These are phyloP conservation scores for Trichogramma evanescens DNA, from an alignment of 2,888 invertebrate genomes.

Conservation along the genomic window DNA sequence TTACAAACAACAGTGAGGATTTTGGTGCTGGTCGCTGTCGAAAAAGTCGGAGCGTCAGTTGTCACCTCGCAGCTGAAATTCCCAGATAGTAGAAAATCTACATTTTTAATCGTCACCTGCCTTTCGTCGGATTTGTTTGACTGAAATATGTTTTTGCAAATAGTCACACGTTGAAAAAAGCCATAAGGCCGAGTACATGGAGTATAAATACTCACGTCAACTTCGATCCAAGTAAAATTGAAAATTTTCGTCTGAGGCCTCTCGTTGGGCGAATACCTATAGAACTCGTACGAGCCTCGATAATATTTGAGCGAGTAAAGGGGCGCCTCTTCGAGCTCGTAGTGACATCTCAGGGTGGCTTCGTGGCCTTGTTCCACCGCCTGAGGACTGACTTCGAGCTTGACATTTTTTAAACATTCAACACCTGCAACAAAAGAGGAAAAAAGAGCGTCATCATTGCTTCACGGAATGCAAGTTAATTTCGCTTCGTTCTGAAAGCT, in stretches of 20 bases:
- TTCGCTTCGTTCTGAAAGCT: too few relatives aligned
- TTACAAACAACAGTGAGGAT: constrained; percentile 71
- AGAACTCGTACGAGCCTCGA: constrained; percentile 75
- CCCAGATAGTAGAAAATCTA: constrained; percentile 65
- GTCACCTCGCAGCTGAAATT: constrained; percentile 77
- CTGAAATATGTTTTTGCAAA: constrained; percentile 49
- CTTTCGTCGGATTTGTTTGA: constrained; percentile 65
- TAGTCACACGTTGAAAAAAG: too few relatives aligned
- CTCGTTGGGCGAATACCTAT: constrained; percentile 72
- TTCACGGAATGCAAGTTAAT: too few relatives aligned
- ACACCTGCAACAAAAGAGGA: constrained; percentile 48
- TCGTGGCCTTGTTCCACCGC: constrained; percentile 62
- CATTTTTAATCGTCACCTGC: constrained; percentile 63
- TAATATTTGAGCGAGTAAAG: constrained; percentile 84
- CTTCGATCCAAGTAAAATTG: constrained; percentile 64
- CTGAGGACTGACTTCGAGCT: constrained; percentile 63
- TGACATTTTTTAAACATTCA: constrained; percentile 63
- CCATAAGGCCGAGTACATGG: neutral
- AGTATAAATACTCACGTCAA: constrained; percentile 64
- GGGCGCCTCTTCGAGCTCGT: constrained; percentile 69
- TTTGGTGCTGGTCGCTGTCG: constrained; percentile 59
- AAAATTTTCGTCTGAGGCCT: constrained; percentile 68
- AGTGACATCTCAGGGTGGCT: constrained; percentile 65
- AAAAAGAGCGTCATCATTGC: too few relatives aligned
- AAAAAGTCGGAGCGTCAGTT: constrained; percentile 64